A percentile compares a stretch with the other conserved stretches of the same genome.
Evolutionary conservation across 2,888 invertebrate genomes (phyloP).

Genomic region (Sipunculus nudus): DNA sequence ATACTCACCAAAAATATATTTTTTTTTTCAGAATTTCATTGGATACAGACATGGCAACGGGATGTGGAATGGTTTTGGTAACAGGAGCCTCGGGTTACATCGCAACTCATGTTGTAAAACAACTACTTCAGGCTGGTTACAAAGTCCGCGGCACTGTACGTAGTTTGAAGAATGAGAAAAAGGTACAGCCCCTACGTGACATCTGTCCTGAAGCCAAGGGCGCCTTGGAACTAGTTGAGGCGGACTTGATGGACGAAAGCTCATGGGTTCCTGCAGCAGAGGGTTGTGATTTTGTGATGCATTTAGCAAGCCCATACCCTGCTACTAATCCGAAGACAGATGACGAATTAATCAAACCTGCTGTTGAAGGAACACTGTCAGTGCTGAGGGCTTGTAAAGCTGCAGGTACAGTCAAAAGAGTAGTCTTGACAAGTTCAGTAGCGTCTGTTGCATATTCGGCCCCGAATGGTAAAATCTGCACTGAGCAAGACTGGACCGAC

Average conservation of each 20-base stretch:
- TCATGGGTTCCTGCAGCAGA: slow-evolving; percentile 65
- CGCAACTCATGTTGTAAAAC: slow-evolving; percentile 68
- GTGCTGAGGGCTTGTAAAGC: slow-evolving; percentile 68
- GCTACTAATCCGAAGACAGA: slow-evolving; percentile 60
- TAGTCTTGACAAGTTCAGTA: slow-evolving; percentile 69
- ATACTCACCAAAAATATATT: no score
- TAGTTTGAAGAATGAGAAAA: slow-evolving; percentile 62
- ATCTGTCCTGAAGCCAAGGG: slow-evolving; percentile 64
- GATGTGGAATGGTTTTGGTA: slow-evolving; percentile 69
- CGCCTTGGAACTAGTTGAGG: slow-evolving; percentile 68
- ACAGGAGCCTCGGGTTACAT: slow-evolving; percentile 70
- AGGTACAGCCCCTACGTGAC: slow-evolving; percentile 58
- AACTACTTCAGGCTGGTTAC: slow-evolving; percentile 68
- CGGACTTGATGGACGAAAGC: slow-evolving; percentile 68
- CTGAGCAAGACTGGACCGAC: slow-evolving; percentile 29
- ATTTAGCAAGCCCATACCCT: slow-evolving; percentile 68
- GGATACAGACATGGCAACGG: no score
- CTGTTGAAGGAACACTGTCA: slow-evolving; percentile 68
- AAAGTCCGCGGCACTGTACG: slow-evolving; percentile 69
- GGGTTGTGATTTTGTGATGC: slow-evolving; percentile 67
- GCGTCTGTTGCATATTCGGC: slow-evolving; percentile 59
- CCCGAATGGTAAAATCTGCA: slow-evolving; percentile 13
- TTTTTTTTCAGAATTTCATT: no score
- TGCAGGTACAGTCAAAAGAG: slow-evolving; percentile 67
- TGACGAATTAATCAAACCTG: slow-evolving; percentile 66